phyloP scores from a whole-genome alignment of 2,113 vertebrate species.

The Hucho hucho region DNA sequence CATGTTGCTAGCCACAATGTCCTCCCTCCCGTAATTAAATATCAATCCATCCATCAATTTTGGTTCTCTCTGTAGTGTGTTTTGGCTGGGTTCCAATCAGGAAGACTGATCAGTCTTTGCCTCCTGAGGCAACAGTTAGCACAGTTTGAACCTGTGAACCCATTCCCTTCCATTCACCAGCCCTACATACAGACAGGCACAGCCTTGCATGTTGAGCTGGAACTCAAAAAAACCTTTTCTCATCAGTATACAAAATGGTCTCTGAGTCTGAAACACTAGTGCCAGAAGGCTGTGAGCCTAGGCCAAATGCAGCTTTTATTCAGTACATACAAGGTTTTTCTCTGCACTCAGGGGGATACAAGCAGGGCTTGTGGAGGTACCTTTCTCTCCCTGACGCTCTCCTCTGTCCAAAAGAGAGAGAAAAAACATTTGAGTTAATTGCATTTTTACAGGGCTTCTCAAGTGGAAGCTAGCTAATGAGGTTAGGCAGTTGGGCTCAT shows the following conservation, averaged over 20 bases:
- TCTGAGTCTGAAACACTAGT: not conserved
- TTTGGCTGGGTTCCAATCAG: conserved; percentile 16
- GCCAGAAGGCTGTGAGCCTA: not conserved
- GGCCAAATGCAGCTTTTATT: too few species aligned
- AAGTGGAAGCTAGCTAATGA: conserved; percentile 70
- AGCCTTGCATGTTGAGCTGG: not conserved
- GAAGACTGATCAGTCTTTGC: not conserved
- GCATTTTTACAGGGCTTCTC: conserved; percentile 55
- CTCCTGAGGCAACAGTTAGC: not conserved
- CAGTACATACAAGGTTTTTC: not conserved
- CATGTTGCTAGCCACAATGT: not conserved
- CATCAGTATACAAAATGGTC: too few species aligned
- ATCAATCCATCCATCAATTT: conserved; percentile 2
- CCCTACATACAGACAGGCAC: not conserved
- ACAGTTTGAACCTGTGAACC: conserved; percentile 16
- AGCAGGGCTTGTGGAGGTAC: conserved; percentile 40
- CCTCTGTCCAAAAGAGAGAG: conserved; percentile 34
- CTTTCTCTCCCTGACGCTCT: conserved; percentile 29
- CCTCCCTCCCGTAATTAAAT: not conserved
- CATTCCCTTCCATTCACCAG: conserved; percentile 5
- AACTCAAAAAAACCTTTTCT: not conserved
- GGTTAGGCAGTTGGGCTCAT: conserved; percentile 64
- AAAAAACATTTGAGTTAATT: conserved; percentile 22
- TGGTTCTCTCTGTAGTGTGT: not conserved
- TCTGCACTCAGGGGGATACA: not conserved